A percentile compares a stretch with the other conserved stretches of the same genome.
These are phyloP conservation scores for Melitaea cinxia DNA, from an alignment of 1,140 invertebrate species.

Conservation along the genomic window DNA sequence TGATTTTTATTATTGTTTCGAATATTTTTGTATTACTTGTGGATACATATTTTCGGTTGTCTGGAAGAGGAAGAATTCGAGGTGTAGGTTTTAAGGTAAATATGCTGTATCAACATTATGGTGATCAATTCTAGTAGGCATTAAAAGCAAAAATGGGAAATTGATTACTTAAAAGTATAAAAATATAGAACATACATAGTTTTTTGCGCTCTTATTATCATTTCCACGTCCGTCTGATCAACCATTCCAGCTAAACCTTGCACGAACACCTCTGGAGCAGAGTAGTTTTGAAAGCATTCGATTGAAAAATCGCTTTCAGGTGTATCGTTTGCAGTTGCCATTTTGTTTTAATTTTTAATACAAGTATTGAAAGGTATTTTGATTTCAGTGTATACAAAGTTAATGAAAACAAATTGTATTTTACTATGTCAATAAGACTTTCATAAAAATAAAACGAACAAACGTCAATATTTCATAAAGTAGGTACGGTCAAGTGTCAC, in stretches of 20 bases:
- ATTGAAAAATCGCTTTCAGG: constrained; percentile 81
- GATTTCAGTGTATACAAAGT: background rate
- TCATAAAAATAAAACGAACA: too few species aligned
- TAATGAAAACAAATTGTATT: too few species aligned
- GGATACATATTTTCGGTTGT: too few species aligned
- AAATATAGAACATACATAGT: constrained; percentile 86
- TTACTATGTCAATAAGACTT: too few species aligned
- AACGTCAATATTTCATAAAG: background rate
- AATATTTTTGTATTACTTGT: too few species aligned
- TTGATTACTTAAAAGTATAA: background rate
- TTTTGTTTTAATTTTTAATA: background rate
- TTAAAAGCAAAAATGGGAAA: too few species aligned
- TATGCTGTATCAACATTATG: too few species aligned
- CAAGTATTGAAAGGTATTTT: background rate
- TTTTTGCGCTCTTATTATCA: constrained; percentile 94
- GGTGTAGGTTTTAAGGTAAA: too few species aligned
- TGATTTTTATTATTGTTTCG: too few species aligned
- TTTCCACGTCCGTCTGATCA: constrained; percentile 94
- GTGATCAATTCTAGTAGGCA: too few species aligned
- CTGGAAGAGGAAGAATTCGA: too few species aligned
- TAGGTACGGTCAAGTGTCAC: background rate
- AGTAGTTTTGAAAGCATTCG: constrained; percentile 94
- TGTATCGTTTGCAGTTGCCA: constrained; percentile 75
- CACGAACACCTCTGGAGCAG: constrained; percentile 94
- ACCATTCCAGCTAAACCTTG: constrained; percentile 94